Conservation (phyloP, 1,140 invertebrate genomes). For the Bathynomus jamesi region DNA sequence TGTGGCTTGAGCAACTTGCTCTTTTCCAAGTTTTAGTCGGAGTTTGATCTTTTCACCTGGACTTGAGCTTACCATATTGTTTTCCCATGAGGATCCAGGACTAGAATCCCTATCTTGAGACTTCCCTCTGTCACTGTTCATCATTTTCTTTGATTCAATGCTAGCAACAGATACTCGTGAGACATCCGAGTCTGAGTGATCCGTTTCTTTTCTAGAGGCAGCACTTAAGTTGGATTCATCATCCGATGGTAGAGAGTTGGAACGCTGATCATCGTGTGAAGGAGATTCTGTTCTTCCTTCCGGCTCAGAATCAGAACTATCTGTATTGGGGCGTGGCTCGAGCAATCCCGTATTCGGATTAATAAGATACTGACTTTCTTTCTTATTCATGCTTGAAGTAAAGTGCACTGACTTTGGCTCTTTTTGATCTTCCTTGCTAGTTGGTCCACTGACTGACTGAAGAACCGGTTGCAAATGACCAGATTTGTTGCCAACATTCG, state of each 20-base stretch:
- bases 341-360: slow-evolving; percentile 79
- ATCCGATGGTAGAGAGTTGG: slow-evolving; percentile 52
- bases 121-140: slow-evolving; percentile 22
- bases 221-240: slow-evolving; percentile 39
- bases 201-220: slow-evolving; percentile 41
- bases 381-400: slow-evolving; percentile 29
- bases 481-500: not conserved
- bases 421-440: not conserved
- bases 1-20: slow-evolving; percentile 26
- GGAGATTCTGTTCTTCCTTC: slow-evolving; percentile 32
- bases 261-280: slow-evolving; percentile 42
- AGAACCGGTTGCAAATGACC: not conserved
- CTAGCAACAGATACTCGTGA: slow-evolving; percentile 51
- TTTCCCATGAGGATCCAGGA: slow-evolving; percentile 22
- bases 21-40: slow-evolving; percentile 56
- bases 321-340: slow-evolving; percentile 61
- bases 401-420: not conserved
- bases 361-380: slow-evolving; percentile 66
- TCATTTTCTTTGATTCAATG: slow-evolving; percentile 25
- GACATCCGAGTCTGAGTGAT: slow-evolving; percentile 58
- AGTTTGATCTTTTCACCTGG: slow-evolving; percentile 72
- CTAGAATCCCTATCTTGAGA: slow-evolving; percentile 31
- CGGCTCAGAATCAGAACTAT: slow-evolving; percentile 37
- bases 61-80: slow-evolving; percentile 39
- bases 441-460: not conserved